These are phyloP conservation scores for Syrista parreyssii DNA, from an alignment of 2,888 invertebrate genomes.

Conservation along the genomic window DNA sequence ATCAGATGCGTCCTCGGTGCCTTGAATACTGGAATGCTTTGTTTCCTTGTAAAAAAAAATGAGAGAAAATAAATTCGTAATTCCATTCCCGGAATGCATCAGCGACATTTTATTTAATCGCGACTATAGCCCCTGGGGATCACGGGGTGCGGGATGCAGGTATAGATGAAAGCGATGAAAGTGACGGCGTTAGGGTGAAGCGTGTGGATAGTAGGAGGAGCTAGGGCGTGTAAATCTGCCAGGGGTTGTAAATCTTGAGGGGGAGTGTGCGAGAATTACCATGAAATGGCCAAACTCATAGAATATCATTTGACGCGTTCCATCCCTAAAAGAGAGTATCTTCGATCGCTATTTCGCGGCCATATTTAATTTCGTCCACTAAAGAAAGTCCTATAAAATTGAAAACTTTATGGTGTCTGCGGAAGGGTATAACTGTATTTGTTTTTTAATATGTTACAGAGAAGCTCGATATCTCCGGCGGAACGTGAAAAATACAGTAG, in stretches of 20 bases:
- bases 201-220: constrained; percentile 27
- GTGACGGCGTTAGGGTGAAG: constrained; percentile 10
- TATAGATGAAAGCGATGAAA: constrained; percentile 7
- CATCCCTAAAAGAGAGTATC: background rate
- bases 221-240: background rate
- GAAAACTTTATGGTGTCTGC: no score
- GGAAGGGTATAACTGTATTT: background rate
- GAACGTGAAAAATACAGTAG: constrained; percentile 78
- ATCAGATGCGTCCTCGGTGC: no score
- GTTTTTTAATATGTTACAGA: constrained; percentile 68
- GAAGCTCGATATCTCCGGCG: constrained; percentile 87
- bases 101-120: constrained; percentile 51
- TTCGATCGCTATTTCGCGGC: no score
- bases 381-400: no score
- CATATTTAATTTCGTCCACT: no score
- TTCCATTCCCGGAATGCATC: constrained; percentile 28
- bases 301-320: background rate
- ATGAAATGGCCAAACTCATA: background rate
- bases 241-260: background rate
- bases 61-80: constrained; percentile 32
- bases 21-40: no score
- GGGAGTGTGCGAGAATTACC: background rate
- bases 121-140: constrained; percentile 11
- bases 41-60: constrained; percentile 13
- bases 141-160: background rate